A percentile compares a stretch with the other conserved stretches of the same genome.
These are phyloP conservation scores for Thamnaconus septentrionalis DNA, from an alignment of 2,113 vertebrate genomes.

Conservation along the genomic window DNA sequence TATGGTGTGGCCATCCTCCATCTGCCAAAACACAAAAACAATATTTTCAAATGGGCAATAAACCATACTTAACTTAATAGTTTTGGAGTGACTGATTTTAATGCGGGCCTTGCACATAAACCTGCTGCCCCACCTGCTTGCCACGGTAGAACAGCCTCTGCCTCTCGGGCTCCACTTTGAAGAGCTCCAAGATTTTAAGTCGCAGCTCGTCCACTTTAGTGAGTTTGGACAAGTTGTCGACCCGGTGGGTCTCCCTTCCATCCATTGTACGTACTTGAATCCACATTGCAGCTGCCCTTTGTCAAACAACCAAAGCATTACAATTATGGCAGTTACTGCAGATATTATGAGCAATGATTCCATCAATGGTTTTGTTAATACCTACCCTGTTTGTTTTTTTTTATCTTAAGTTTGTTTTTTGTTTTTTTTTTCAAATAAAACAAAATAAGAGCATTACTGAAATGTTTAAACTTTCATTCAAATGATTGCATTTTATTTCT, in stretches of 20 bases:
- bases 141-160: slow-evolving; percentile 95
- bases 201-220: slow-evolving; percentile 93
- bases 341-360: no score
- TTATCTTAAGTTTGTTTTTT: no score
- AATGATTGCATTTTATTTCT: no score
- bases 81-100: neutral
- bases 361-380: no score
- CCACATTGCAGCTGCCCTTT: slow-evolving; percentile 88
- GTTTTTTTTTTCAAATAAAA: no score
- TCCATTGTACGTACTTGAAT: slow-evolving; percentile 99
- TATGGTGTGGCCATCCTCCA: slow-evolving; percentile 95
- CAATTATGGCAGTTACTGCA: neutral
- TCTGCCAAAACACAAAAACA: slow-evolving; percentile 68
- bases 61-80: neutral
- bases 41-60: neutral
- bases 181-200: slow-evolving; percentile 84
- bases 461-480: no score
- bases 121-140: slow-evolving; percentile 83
- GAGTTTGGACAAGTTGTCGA: slow-evolving; percentile 92
- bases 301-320: neutral
- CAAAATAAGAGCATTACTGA: no score
- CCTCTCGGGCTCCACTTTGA: slow-evolving; percentile 83
- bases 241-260: slow-evolving; percentile 86
- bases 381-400: no score
- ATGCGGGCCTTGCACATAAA: neutral